Evolutionary conservation across 2,797 vertebrate genomes (phyloP), one percentile per base, ranked within the genome.

Genomic region (Orientallactaga sibirica): DNA sequence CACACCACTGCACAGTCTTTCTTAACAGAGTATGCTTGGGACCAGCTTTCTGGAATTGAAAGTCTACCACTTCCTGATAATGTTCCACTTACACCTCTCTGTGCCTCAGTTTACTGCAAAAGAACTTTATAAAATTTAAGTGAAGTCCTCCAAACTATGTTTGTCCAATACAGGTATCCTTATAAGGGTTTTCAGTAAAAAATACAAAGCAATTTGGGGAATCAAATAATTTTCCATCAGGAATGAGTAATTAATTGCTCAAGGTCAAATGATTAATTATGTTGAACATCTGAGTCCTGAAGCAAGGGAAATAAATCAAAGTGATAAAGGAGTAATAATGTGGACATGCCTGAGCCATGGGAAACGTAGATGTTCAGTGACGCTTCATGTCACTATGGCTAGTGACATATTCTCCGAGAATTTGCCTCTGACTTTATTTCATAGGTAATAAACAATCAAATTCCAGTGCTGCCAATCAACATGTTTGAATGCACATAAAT

Each of bases 211-310:
- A 75, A 11, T 77, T 93, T 52, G 66, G 20, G 19, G 25, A 85
- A 68, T 58, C 9, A 73, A 68, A 24, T 43, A 73, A 19, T 91
- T 93, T 93, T 81, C 48, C 70, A 9, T 81, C 37, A 62, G 15
- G 29, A 94, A 77, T 86, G 68, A 95, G 11, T 94, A 93, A 58
- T 62, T 88, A 86, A 83, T 12, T 55, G 5, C 12, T 66, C 76
- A 67, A 94, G 73, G 86, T 78, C 58, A 86, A 93, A 90, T n/a
- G 93, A 88, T 92, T 92, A 83, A 88, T 94, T 77, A 83, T 55
- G n/a, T 11, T 78, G 27, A 18, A 29, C 82, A 92, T 71, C 9
- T 81, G 41, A 81, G 37, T 43, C 27, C 58, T 78, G 48, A 70
- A 68, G 52, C 55, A 91, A 73, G 61, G 0, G 14, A 71, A 80